Percentiles rank a stretch among this genome's conserved stretches.
Evolutionary conservation across 2,888 invertebrate species (phyloP).

Genomic region (Himalopsyche japonica): DNA sequence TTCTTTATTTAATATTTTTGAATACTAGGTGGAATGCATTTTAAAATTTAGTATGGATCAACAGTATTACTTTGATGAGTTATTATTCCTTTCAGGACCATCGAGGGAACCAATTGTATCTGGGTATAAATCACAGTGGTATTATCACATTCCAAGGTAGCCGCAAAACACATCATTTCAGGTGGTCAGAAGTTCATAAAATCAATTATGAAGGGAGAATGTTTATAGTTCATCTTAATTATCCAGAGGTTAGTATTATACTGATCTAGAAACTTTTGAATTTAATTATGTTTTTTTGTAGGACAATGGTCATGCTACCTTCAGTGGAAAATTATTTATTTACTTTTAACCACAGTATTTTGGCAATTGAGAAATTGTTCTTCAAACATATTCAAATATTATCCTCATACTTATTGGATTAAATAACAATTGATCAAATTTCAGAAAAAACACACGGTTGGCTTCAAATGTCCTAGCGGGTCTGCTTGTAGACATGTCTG

Average conservation of each 20-base stretch:
- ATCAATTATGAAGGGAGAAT: constrained; percentile 97
- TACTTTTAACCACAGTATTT: not conserved
- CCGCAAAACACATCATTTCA: constrained; percentile 90
- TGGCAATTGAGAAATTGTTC: too few species aligned
- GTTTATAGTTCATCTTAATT: constrained; percentile 93
- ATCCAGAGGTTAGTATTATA: constrained; percentile 76
- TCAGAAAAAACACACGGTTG: constrained; percentile 91
- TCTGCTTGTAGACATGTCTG: constrained; percentile 94
- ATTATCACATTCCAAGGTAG: constrained; percentile 94
- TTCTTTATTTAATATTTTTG: too few species aligned
- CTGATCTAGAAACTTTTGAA: too few species aligned
- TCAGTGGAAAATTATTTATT: not conserved
- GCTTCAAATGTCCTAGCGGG: constrained; percentile 92
- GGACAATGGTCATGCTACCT: constrained; percentile 15
- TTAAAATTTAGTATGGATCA: not conserved
- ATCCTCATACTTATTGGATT: constrained; percentile 34
- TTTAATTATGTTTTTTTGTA: too few species aligned
- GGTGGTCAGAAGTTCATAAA: constrained; percentile 94
- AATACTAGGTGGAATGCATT: not conserved
- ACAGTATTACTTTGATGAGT: not conserved
- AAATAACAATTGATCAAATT: constrained; percentile 44
- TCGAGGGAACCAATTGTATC: constrained; percentile 86
- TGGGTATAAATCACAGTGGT: constrained; percentile 94
- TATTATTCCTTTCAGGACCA: constrained; percentile 70
- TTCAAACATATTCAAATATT: not conserved